Conservation (phyloP, 2,113 vertebrate genomes). For the Cathartes aura region DNA sequence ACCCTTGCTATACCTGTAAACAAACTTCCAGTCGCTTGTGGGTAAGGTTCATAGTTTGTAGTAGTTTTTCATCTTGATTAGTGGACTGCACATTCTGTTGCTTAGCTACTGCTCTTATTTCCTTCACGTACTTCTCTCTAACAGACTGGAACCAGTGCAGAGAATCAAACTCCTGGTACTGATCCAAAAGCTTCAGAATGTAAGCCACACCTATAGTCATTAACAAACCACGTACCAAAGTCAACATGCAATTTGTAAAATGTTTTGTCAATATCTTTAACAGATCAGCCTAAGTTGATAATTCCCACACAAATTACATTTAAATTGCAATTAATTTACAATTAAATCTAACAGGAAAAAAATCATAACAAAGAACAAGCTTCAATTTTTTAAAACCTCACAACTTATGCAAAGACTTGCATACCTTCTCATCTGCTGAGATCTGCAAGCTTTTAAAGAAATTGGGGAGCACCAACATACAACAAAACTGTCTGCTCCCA, state of each 20-base stretch:
- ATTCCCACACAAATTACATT: background rate
- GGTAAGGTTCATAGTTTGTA: slow-evolving; percentile 98
- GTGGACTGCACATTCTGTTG: slow-evolving; percentile 91
- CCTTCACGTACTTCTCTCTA: slow-evolving; percentile 93
- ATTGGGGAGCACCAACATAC: background rate
- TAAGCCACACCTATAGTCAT: slow-evolving; percentile 91
- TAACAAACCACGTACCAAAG: slow-evolving; percentile 2
- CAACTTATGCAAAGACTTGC: background rate
- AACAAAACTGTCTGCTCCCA: background rate
- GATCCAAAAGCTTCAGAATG: slow-evolving; percentile 97
- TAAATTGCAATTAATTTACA: background rate
- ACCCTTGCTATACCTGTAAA: slow-evolving; percentile 83
- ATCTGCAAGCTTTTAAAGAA: background rate
- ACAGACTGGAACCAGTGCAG: slow-evolving; percentile 99
- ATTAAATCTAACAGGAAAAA: background rate
- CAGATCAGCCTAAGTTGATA: background rate
- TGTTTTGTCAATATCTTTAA: background rate
- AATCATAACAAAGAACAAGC: background rate
- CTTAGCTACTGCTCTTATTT: slow-evolving; percentile 92
- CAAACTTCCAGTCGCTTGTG: slow-evolving; percentile 95
- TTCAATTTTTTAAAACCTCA: background rate
- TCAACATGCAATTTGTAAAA: background rate
- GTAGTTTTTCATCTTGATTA: slow-evolving; percentile 93
- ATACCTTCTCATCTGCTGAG: background rate
- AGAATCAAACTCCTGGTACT: slow-evolving; percentile 98